Percentiles rank a stretch among this genome's conserved stretches.
Evolutionary conservation across 1,140 invertebrate genomes (phyloP).

Genomic region (Dendrolimus kikuchii): DNA sequence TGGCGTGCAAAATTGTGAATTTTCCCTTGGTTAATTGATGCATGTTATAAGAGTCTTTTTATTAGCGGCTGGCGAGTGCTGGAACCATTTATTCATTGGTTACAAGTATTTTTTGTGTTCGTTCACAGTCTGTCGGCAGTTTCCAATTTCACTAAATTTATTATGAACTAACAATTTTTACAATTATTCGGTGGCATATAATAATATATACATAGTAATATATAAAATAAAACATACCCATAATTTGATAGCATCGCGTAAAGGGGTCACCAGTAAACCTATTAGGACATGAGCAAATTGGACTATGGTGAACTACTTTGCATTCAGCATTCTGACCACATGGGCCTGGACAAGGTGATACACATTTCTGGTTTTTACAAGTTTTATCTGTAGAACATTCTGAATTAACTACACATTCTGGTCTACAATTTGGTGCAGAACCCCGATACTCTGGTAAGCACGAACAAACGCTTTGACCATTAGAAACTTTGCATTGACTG

Average conservation of each 20-base stretch:
- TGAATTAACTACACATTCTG: conserved; percentile 82
- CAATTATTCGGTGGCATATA: no score
- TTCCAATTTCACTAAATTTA: no score
- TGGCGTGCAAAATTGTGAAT: no score
- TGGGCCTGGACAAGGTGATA: conserved; percentile 84
- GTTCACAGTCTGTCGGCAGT: no score
- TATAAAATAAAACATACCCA: conserved; percentile 77
- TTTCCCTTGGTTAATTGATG: no score
- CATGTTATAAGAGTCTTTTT: no score
- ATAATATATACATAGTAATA: conserved; percentile 32
- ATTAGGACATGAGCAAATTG: conserved; percentile 80
- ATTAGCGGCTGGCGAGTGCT: no score
- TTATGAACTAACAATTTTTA: no score
- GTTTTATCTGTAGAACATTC: conserved; percentile 83
- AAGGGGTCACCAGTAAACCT: conserved; percentile 83
- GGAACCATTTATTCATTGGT: no score
- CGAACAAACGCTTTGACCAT: conserved; percentile 76
- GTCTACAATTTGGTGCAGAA: conserved; percentile 79
- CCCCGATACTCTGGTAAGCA: conserved; percentile 77
- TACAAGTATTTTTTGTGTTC: no score
- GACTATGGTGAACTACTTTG: conserved; percentile 82
- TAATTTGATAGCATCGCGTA: conserved; percentile 58
- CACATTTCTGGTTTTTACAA: conserved; percentile 84
- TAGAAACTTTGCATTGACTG: conserved; percentile 75
- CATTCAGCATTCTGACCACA: conserved; percentile 84